Evolutionary conservation across 2,797 vertebrate genomes (phyloP).

Genomic region (Sardinella longiceps): DNA sequence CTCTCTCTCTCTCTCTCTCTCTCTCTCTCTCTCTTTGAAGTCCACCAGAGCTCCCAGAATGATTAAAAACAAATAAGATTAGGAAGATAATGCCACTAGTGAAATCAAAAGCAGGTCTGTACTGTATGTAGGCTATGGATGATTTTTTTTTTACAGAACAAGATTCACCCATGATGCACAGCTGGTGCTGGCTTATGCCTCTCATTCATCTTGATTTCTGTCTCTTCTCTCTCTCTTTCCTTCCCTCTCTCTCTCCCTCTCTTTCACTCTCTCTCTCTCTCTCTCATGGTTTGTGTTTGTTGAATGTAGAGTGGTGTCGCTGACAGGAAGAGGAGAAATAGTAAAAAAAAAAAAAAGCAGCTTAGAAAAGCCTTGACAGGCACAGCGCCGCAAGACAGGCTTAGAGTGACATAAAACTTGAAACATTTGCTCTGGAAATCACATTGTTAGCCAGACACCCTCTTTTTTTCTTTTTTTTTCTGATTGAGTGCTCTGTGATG

Average conservation of each 20-base stretch:
- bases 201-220: neutral
- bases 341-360: conserved; percentile 43
- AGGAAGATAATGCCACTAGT: neutral
- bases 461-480: conserved; percentile 35
- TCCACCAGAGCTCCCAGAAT: neutral
- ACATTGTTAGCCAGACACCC: conserved; percentile 57
- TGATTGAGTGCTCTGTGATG: conserved; percentile 59
- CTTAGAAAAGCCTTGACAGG: conserved; percentile 53
- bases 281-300: conserved; percentile 36
- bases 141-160: neutral
- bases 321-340: neutral
- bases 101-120: neutral
- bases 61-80: conserved; percentile 19
- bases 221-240: neutral
- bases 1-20: neutral
- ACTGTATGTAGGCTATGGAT: neutral
- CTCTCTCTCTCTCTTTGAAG: neutral
- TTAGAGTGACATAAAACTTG: conserved; percentile 51
- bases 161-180: conserved; percentile 46
- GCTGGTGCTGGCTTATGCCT: neutral
- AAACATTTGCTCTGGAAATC: conserved; percentile 58
- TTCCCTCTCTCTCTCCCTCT: conserved; percentile 15
- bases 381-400: conserved; percentile 51
- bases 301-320: conserved; percentile 28
- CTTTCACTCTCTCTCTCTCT: conserved; percentile 15